These are phyloP conservation scores for Apostichopus leukothele DNA, from an alignment of 53 echinoderm and acorn worm genomes.

Conservation along the genomic window DNA sequence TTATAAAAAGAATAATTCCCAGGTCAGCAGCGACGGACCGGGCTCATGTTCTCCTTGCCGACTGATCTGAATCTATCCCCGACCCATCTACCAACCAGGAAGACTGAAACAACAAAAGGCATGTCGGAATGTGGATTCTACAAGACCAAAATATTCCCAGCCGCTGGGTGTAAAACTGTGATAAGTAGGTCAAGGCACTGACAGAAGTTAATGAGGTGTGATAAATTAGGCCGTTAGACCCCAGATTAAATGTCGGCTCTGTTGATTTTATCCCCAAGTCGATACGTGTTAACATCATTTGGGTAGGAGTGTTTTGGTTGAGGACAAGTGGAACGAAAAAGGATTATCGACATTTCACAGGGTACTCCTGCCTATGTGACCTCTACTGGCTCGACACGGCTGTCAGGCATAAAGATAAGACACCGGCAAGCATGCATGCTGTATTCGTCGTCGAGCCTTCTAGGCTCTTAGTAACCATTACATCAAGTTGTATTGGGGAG, in stretches of 20 bases:
- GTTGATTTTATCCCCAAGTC: constrained; percentile 2
- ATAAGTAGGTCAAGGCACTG: constrained; percentile 42
- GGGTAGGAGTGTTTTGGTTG: background rate
- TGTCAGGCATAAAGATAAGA: no score
- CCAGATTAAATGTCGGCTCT: constrained; percentile 14
- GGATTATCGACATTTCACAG: no score
- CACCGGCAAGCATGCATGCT: no score
- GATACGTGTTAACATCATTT: constrained; percentile 9
- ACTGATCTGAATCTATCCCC: background rate
- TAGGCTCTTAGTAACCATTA: no score
- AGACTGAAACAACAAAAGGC: background rate
- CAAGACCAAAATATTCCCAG: constrained; percentile 10
- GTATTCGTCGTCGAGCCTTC: no score
- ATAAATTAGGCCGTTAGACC: constrained; percentile 38
- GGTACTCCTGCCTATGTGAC: no score
- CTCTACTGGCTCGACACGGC: no score
- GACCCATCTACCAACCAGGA: background rate
- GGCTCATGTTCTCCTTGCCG: background rate
- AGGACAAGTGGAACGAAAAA: background rate
- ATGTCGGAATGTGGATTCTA: constrained; percentile 28
- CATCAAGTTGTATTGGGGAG: no score
- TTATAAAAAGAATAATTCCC: background rate
- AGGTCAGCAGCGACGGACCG: background rate
- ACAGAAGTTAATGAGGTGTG: constrained; percentile 38
- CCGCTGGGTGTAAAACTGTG: constrained; percentile 12